Evolutionary conservation across 2,797 vertebrate species (phyloP).

Genomic region (Sus cebifrons): DNA sequence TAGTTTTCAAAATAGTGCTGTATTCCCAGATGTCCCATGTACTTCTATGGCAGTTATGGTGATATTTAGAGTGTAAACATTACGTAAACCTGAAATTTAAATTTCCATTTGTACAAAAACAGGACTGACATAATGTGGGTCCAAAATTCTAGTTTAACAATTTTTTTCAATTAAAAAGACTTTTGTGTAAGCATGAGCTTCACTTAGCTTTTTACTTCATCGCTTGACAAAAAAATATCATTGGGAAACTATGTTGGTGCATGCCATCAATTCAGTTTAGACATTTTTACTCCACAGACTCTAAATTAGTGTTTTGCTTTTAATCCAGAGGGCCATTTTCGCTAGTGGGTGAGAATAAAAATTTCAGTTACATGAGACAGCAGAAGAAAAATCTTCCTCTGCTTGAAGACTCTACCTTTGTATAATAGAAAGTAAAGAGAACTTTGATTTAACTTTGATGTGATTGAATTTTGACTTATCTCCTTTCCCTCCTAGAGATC

Average conservation of each 20-base stretch:
- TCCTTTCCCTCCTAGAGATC: background rate
- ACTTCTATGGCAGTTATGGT: slow-evolving; percentile 62
- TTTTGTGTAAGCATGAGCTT: slow-evolving; percentile 18
- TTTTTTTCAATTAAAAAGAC: background rate
- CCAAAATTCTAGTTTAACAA: slow-evolving; percentile 7
- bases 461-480: background rate
- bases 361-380: background rate
- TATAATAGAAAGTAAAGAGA: background rate
- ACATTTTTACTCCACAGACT: background rate
- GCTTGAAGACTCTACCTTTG: background rate
- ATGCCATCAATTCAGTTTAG: background rate
- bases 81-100: slow-evolving; percentile 82
- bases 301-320: background rate
- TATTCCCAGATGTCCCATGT: slow-evolving; percentile 70
- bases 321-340: background rate
- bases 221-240: slow-evolving; percentile 50
- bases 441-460: background rate
- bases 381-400: slow-evolving; percentile 5
- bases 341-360: background rate
- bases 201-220: slow-evolving; percentile 41
- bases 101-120: slow-evolving; percentile 81
- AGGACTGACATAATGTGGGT: slow-evolving; percentile 48
- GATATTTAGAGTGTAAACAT: slow-evolving; percentile 76
- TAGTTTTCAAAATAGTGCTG: slow-evolving; percentile 65
- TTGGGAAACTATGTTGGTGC: slow-evolving; percentile 37